A percentile compares a stretch with the other conserved stretches of the same genome.
Evolutionary conservation across 2,888 invertebrate genomes (phyloP).

Genomic region (Hofmannophila pseudospretella): DNA sequence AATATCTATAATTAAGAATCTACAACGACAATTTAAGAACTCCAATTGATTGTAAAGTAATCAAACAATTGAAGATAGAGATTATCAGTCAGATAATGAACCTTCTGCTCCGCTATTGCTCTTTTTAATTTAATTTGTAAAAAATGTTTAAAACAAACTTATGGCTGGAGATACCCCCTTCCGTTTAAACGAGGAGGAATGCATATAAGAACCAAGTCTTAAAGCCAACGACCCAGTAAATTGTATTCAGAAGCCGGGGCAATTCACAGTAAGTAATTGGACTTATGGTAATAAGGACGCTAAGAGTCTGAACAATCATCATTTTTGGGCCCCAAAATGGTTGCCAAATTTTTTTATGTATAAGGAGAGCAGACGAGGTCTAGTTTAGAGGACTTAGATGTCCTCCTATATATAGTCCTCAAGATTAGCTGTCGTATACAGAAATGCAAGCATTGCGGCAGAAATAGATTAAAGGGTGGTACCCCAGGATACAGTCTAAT

Average conservation of each 20-base stretch:
- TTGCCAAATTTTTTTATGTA: too few relatives aligned
- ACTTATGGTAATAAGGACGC: slow-evolving; percentile 36
- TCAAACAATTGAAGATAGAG: not conserved
- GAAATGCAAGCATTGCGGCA: too few relatives aligned
- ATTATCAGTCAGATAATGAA: not conserved
- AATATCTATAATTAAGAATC: too few relatives aligned
- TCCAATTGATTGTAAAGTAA: not conserved
- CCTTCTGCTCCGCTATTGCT: not conserved
- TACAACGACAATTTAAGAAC: slow-evolving; percentile 1
- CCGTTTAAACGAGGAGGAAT: not conserved
- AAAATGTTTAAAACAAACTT: not conserved
- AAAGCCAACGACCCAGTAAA: slow-evolving; percentile 16
- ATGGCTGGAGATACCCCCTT: not conserved
- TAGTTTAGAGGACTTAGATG: too few relatives aligned
- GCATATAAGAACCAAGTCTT: slow-evolving; percentile 1
- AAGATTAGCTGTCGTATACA: too few relatives aligned
- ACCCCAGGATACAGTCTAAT: too few relatives aligned
- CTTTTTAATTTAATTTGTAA: not conserved
- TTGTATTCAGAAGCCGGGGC: slow-evolving; percentile 21
- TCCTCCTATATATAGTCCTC: too few relatives aligned
- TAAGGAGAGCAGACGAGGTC: too few relatives aligned
- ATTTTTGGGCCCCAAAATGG: not conserved
- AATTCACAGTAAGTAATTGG: slow-evolving; percentile 32
- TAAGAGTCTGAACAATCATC: too few relatives aligned
- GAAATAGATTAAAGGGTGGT: too few relatives aligned